A percentile compares a stretch with the other conserved stretches of the same genome.
phyloP scores from a whole-genome alignment of 2,888 invertebrate species.

The Xestobium rufovillosum region DNA sequence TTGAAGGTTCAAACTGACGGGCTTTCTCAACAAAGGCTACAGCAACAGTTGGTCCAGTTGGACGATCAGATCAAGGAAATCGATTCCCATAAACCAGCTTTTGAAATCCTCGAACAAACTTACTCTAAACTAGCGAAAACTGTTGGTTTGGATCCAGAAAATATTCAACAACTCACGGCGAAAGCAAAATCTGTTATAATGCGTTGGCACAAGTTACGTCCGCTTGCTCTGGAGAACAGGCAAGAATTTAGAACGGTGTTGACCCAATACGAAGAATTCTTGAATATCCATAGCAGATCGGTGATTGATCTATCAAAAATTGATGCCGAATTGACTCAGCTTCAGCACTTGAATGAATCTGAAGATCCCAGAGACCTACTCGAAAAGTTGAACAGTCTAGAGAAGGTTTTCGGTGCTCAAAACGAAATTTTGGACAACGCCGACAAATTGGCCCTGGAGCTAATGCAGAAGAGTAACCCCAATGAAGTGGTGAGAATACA shows the following conservation, averaged over 20 bases:
- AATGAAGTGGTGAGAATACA: slow-evolving; percentile 51
- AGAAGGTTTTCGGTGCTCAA: slow-evolving; percentile 50
- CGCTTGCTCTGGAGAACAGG: slow-evolving; percentile 51
- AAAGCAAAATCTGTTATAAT: slow-evolving; percentile 52
- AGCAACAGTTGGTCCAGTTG: slow-evolving; percentile 50
- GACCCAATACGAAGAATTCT: slow-evolving; percentile 59
- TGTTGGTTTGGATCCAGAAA: slow-evolving; percentile 60
- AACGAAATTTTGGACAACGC: slow-evolving; percentile 49
- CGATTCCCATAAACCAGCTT: slow-evolving; percentile 48
- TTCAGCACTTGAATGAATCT: slow-evolving; percentile 53
- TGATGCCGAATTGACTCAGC: slow-evolving; percentile 63
- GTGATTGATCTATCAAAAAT: slow-evolving; percentile 63
- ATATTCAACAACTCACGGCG: slow-evolving; percentile 55
- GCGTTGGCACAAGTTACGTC: slow-evolving; percentile 59
- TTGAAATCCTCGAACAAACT: slow-evolving; percentile 58
- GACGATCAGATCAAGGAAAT: slow-evolving; percentile 50
- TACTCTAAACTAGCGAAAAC: slow-evolving; percentile 63
- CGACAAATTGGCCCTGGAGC: slow-evolving; percentile 52
- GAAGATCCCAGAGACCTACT: slow-evolving; percentile 41
- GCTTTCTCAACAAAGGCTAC: slow-evolving; percentile 50
- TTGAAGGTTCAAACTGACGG: slow-evolving; percentile 55
- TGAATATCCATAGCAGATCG: slow-evolving; percentile 62
- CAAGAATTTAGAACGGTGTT: slow-evolving; percentile 52
- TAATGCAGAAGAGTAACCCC: slow-evolving; percentile 51
- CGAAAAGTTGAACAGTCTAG: slow-evolving; percentile 48